A percentile compares a stretch with the other conserved stretches of the same genome.
Evolutionary conservation across 2,888 invertebrate genomes (phyloP).

Genomic region (Antitype chi): DNA sequence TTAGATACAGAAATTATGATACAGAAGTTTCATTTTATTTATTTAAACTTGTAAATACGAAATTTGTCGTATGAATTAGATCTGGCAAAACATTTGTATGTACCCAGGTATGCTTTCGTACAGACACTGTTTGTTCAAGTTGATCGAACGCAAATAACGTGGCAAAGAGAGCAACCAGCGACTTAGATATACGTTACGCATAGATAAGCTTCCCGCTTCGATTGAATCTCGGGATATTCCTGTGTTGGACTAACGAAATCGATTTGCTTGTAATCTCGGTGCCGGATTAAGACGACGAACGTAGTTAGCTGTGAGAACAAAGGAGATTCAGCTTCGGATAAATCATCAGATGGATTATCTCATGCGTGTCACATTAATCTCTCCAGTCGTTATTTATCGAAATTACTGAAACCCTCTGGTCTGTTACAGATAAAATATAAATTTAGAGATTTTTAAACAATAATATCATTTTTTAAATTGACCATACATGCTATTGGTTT

Average conservation of each 20-base stretch:
- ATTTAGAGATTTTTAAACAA: conserved; percentile 53
- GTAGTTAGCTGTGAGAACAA: conserved; percentile 79
- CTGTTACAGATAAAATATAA: conserved; percentile 52
- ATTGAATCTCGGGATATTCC: conserved; percentile 78
- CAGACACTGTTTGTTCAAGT: conserved; percentile 69
- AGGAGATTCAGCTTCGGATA: conserved; percentile 65
- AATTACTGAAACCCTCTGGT: conserved; percentile 47
- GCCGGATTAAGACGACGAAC: conserved; percentile 73
- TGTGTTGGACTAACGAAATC: conserved; percentile 78
- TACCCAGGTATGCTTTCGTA: conserved; percentile 16
- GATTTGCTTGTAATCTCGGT: conserved; percentile 81
- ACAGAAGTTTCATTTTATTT: conserved; percentile 12
- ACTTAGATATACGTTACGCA: conserved; percentile 76
- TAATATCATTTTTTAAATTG: conserved; percentile 60
- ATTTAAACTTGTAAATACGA: conserved; percentile 8
- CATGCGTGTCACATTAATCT: conserved; percentile 56
- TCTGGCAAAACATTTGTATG: conserved; percentile 5
- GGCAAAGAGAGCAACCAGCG: conserved; percentile 77
- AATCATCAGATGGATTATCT: conserved; percentile 65
- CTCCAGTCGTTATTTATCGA: conserved; percentile 53
- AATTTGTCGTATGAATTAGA: neutral
- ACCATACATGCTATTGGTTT: conserved; percentile 60
- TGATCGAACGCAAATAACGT: conserved; percentile 80
- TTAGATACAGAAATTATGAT: neutral
- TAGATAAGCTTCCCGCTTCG: conserved; percentile 75